Evolutionary conservation across 2,113 vertebrate species (phyloP), one percentile per base, ranked within the genome.

Genomic region (Cyrtonyx montezumae): DNA sequence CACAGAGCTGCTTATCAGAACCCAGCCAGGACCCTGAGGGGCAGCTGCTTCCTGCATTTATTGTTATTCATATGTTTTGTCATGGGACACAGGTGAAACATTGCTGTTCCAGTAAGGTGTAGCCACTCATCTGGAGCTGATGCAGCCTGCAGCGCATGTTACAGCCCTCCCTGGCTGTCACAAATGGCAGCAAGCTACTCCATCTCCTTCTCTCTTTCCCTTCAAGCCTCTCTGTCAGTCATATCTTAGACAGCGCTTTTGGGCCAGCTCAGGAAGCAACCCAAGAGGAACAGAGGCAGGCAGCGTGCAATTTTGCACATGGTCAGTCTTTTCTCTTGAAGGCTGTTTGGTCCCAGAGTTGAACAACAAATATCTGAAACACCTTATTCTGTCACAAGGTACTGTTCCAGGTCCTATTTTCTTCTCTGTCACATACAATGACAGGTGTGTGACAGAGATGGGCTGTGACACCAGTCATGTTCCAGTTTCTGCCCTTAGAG

Each of bases 261-360:
- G 65, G 46, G 20, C 25, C 11, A 19, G 20, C 10, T 94, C 25
- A 40, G 37, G n/a, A 55, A 28, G 25, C 71, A 79, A 65, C 79
- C 4, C 0, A 0, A 42, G 43, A 84, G 1, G 7, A 87, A 66
- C 16, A 74, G 62, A 65, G 26, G 43, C 66, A 84, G 56, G 26
- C 1, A 0, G 14, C 12, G 17, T 67, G 23, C 8, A 30, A 37
- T 51, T 37, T 74, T 37, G n/a, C 21, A 16, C 16, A 23, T 0
- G 6, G 32, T 77, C 61, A 63, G 14, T 49, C 61, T 75, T 43
- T 45, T 49, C 21, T 66, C 66, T 82, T 22, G 40, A 53, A 70
- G 36, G 8, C 4, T 0, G 0, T 53, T 73, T 62, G 23, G 8
- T 45, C 15, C 11, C 26, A 3, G 17, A 45, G 18, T 37, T 15